Evolutionary conservation across 2,888 invertebrate species (phyloP).

Genomic region (Eumerus sabulonum): DNA sequence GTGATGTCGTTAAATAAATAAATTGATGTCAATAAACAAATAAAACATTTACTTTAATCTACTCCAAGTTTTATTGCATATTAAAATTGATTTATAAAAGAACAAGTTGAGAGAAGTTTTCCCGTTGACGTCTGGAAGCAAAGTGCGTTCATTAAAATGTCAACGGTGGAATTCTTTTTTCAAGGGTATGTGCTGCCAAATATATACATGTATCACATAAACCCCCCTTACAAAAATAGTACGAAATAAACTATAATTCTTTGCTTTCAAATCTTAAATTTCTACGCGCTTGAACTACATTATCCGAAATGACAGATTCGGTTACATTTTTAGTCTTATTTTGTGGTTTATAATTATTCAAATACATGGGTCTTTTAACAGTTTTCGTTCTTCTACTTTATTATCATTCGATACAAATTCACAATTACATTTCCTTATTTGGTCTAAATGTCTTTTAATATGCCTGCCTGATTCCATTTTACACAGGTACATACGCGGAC

Average conservation of each 20-base stretch:
- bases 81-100: too few relatives aligned
- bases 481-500: slow-evolving; percentile 30
- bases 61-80: too few relatives aligned
- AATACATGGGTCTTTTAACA: slow-evolving; percentile 1
- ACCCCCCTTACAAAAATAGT: background rate
- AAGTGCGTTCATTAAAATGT: too few relatives aligned
- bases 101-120: too few relatives aligned
- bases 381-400: background rate
- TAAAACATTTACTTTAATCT: too few relatives aligned
- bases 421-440: slow-evolving; percentile 15
- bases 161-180: too few relatives aligned
- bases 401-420: background rate
- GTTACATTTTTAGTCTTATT: too few relatives aligned
- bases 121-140: too few relatives aligned
- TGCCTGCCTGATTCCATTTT: slow-evolving; percentile 28
- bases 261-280: background rate
- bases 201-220: slow-evolving; percentile 14
- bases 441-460: slow-evolving; percentile 26
- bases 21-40: too few relatives aligned
- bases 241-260: background rate
- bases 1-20: too few relatives aligned
- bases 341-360: background rate
- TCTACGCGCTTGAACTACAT: background rate
- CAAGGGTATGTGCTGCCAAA: too few relatives aligned
- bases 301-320: background rate